Evolutionary conservation across 1,140 invertebrate species (phyloP).

Genomic region (Medauroidea extradentata): DNA sequence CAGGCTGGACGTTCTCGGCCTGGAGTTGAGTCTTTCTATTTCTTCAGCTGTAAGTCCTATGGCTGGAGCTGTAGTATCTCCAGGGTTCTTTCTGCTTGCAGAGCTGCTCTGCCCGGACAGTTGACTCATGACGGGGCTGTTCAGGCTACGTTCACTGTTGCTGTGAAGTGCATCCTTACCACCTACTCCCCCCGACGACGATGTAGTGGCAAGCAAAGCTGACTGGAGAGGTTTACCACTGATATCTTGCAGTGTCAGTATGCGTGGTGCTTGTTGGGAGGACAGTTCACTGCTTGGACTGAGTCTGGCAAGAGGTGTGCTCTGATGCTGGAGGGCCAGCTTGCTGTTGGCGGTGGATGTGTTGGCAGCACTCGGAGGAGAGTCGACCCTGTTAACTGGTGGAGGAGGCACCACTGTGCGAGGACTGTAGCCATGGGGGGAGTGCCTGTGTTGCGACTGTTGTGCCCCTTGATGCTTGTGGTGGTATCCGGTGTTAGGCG

Average conservation of each 20-base stretch:
- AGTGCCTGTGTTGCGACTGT: constrained; percentile 65
- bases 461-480: constrained; percentile 65
- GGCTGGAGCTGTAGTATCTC: constrained; percentile 33
- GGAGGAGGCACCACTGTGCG: constrained; percentile 58
- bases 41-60: constrained; percentile 89
- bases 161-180: constrained; percentile 78
- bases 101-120: constrained; percentile 77
- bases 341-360: constrained; percentile 51
- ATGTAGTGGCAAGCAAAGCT: constrained; percentile 80
- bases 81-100: constrained; percentile 61
- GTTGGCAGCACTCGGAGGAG: constrained; percentile 12
- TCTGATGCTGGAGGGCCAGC: constrained; percentile 57
- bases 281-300: constrained; percentile 90
- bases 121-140: constrained; percentile 87
- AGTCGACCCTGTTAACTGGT: constrained; percentile 44
- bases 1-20: constrained; percentile 80
- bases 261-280: constrained; percentile 77
- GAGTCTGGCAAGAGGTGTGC: constrained; percentile 80
- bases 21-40: constrained; percentile 82
- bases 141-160: constrained; percentile 84
- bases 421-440: constrained; percentile 53
- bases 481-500: constrained; percentile 50
- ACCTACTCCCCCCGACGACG: constrained; percentile 70
- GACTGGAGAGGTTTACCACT: constrained; percentile 87
- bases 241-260: constrained; percentile 88